phyloP scores from a whole-genome alignment of 2,888 invertebrate genomes.

The Tachina grossa region DNA sequence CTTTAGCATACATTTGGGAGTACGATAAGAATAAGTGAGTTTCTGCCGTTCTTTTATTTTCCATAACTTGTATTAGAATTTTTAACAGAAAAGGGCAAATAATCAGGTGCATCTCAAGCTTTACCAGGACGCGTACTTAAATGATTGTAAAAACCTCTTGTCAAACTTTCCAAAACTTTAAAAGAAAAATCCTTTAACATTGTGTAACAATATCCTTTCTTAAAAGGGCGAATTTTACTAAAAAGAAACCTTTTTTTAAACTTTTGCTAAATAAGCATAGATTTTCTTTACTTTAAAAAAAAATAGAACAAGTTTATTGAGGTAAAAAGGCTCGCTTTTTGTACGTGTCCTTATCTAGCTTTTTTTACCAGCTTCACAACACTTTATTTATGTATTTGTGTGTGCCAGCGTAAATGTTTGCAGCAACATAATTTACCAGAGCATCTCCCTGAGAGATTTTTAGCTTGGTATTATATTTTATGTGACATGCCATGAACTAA shows the following conservation, averaged over 20 bases:
- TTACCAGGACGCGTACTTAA: slow-evolving; percentile 70
- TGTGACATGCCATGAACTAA: slow-evolving; percentile 37
- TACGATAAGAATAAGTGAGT: slow-evolving; percentile 32
- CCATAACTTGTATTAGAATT: slow-evolving; percentile 5
- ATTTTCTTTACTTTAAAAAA: too few relatives aligned
- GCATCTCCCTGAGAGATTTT: slow-evolving; percentile 68
- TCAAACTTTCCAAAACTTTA: neutral
- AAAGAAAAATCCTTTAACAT: slow-evolving; percentile 63
- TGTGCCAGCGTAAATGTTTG: neutral
- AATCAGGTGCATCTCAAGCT: slow-evolving; percentile 78
- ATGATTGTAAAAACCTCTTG: neutral
- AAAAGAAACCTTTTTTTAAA: neutral
- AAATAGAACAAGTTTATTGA: neutral
- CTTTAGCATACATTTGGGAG: slow-evolving; percentile 67
- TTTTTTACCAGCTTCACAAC: slow-evolving; percentile 23
- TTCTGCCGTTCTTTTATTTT: slow-evolving; percentile 14
- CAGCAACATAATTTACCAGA: slow-evolving; percentile 27
- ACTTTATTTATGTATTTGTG: neutral
- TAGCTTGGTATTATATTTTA: slow-evolving; percentile 62
- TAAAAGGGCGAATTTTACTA: neutral
- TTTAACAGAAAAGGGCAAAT: neutral
- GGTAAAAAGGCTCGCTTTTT: neutral
- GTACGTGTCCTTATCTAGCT: slow-evolving; percentile 56
- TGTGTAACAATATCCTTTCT: slow-evolving; percentile 35
- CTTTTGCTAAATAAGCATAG: neutral